Conservation (phyloP, 2,888 invertebrate species). For the Acronicta leporina region DNA sequence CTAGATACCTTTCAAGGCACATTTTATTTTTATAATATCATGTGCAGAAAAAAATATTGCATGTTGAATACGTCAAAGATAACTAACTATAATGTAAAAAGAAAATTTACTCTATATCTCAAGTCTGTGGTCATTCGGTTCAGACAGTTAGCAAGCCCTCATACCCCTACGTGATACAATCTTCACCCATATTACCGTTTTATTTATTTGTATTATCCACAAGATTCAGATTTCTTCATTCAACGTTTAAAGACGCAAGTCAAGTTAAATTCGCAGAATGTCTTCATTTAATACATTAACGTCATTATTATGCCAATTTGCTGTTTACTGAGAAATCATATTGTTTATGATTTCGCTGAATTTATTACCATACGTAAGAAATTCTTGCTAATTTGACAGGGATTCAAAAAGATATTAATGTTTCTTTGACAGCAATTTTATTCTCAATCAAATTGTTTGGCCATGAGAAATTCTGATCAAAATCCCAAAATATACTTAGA, state of each 20-base stretch:
- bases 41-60: too few species aligned
- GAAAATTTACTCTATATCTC: conserved; percentile 31
- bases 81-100: conserved; percentile 1
- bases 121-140: conserved; percentile 38
- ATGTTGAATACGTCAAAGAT: background rate
- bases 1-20: too few species aligned
- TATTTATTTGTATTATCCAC: conserved; percentile 51
- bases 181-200: conserved; percentile 45
- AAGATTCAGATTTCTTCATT: conserved; percentile 51
- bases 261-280: conserved; percentile 56
- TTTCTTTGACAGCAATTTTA: conserved; percentile 4
- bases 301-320: conserved; percentile 58
- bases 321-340: conserved; percentile 50
- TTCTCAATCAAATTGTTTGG: background rate
- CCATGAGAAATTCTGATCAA: background rate
- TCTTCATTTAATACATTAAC: conserved; percentile 57
- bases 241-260: conserved; percentile 30
- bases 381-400: conserved; percentile 15
- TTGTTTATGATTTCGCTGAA: conserved; percentile 42
- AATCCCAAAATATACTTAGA: background rate
- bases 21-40: too few species aligned
- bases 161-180: conserved; percentile 53
- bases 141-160: conserved; percentile 12
- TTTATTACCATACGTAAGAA: conserved; percentile 25
- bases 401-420: conserved; percentile 2